Percentiles rank a stretch among this genome's conserved stretches.
Conservation (phyloP, 2,113 vertebrate genomes). For the Ageneiosus marmoratus region DNA sequence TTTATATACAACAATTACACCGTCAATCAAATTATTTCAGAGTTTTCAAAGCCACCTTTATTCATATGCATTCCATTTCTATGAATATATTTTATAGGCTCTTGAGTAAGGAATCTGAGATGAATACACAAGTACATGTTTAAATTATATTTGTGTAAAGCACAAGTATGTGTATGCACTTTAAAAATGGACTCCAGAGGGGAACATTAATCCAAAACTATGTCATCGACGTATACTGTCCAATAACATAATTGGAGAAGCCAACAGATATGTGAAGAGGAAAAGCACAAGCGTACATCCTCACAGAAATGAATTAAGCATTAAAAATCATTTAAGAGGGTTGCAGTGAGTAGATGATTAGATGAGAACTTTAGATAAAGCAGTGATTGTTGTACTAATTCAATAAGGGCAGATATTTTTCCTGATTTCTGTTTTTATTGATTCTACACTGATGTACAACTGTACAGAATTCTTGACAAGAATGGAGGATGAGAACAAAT, state of each 20-base stretch:
- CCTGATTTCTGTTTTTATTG: slow-evolving; percentile 52
- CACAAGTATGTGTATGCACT: not conserved
- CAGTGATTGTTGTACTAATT: slow-evolving; percentile 18
- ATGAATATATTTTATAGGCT: not conserved
- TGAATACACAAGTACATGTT: not conserved
- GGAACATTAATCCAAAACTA: not conserved
- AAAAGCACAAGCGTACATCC: slow-evolving; percentile 1
- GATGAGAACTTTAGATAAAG: slow-evolving; percentile 35
- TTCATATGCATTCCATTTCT: not conserved
- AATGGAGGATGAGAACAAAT: not conserved
- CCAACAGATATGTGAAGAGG: not conserved
- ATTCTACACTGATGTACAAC: slow-evolving; percentile 23
- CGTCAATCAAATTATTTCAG: not conserved
- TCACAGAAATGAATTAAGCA: slow-evolving; percentile 1
- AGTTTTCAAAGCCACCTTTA: slow-evolving; percentile 11
- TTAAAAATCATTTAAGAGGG: not conserved
- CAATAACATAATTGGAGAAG: not conserved
- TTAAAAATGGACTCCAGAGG: not conserved
- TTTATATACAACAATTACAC: not conserved
- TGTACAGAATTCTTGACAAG: slow-evolving; percentile 23
- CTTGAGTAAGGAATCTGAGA: not conserved
- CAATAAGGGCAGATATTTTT: slow-evolving; percentile 45
- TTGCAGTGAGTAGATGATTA: not conserved
- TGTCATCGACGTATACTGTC: no score
- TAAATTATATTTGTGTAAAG: not conserved